Base-by-base conservation (phyloP, 2,797 vertebrate species). In the Onychomys arenicola region DNA sequence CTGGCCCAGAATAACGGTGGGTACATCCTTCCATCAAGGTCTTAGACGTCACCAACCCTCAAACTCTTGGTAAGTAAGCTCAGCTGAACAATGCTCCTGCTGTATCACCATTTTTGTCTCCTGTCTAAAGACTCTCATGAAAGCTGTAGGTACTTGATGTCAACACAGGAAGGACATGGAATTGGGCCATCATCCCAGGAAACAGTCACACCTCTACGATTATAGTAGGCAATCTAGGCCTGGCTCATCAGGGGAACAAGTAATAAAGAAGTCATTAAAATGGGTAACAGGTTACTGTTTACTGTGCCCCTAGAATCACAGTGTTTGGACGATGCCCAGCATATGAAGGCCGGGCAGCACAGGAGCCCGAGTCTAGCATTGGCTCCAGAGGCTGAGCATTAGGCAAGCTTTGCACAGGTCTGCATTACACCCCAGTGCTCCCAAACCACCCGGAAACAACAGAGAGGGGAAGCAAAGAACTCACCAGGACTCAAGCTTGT, bases 161-260 rank as follows among this genome's bases (percentile, higher is more conserved):
- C 96, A 95, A 96, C 92, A 96, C 86, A 97, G 95, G 95, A 97
- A 97, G 83, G 34, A 76, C 82, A 90, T 17, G 89, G 71, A 52
- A 94, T 61, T 93, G 92, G 69, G 96, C 67, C 97, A 97, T 34
- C 97, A 97, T 34, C 88, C 69, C 97, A 96, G 95, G 95, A 97
- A 97, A 91, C 67, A 93, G 43, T 86, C 95, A 95, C 95, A 94
- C 92, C 94, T 96, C 61, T 65, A 89, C 71, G 46, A 89, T 13
- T 57, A 34, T 29, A 55, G 46, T 13, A 17, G 57, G 69, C 32
- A 34, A 46, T 76, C 61, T 84, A 46, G 46, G 52, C 89, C 75
- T 88, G 86, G 37, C 93, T 69, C 46, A 34, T 63, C 88, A 78
- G 49, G 87, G 49, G 78, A 94, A 78, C 55, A 91, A 75, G 86